Evolutionary conservation across 1,140 invertebrate genomes (phyloP).

Genomic region (Sycophila sp.): DNA sequence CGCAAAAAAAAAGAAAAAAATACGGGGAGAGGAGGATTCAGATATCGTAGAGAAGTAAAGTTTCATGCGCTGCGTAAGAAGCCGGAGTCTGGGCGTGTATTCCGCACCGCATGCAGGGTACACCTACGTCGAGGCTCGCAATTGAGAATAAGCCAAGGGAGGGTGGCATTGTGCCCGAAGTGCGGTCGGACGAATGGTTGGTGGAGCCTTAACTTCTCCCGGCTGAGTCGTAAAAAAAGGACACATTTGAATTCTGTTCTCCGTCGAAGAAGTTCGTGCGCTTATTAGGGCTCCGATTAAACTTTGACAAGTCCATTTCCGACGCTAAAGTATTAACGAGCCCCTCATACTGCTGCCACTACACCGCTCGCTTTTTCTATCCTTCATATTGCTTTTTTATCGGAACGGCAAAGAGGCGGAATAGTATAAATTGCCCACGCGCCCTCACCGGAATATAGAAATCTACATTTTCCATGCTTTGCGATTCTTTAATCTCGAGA

Average conservation of each 20-base stretch:
- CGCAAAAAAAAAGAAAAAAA: too few species aligned
- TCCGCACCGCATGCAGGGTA: not conserved
- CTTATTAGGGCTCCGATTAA: slow-evolving; percentile 2
- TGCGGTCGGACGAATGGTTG: not conserved
- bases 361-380: too few species aligned
- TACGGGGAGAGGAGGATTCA: too few species aligned
- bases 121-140: not conserved
- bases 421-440: too few species aligned
- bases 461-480: not conserved
- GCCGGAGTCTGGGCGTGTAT: not conserved
- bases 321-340: not conserved
- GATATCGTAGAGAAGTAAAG: too few species aligned
- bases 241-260: slow-evolving; percentile 6
- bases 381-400: not conserved
- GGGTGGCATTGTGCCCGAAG: not conserved
- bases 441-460: not conserved
- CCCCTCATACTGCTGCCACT: too few species aligned
- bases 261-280: not conserved
- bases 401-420: not conserved
- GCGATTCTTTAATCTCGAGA: not conserved
- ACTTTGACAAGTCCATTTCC: slow-evolving; percentile 8
- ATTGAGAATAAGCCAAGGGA: not conserved
- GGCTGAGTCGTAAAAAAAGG: slow-evolving; percentile 4
- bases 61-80: not conserved
- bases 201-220: not conserved